Evolutionary conservation across 1,140 invertebrate genomes (phyloP), one percentile per base, ranked within the genome.

Genomic region (Ladona fulva): DNA sequence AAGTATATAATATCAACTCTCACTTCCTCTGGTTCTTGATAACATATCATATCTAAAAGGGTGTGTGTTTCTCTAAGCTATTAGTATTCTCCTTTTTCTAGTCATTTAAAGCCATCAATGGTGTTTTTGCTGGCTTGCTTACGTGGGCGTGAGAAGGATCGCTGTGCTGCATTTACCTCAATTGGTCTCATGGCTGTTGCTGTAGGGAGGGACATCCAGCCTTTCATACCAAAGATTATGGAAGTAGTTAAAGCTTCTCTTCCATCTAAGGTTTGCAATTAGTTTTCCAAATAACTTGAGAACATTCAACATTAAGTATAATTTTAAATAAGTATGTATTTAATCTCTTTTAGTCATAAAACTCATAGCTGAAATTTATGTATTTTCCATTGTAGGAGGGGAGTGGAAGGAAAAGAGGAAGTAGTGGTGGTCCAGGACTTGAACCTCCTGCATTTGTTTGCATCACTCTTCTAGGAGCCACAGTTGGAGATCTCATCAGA

Each of bases 391-490:
- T 66, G n/a, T 22, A 66, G 52, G 52, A 66, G 52, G 52, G 52
- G 5, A 66, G 52, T 22, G n/a, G 16, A 5, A 16, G 52, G 14
- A 66, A 66, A 22, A 66, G 29, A 80, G 81, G 79, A 89, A 86
- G 81, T 87, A 87, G 79, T 19, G 89, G 93, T 77, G 85, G 89
- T 14, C 86, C 86, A 74, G 81, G 85, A 0, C 88, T 96, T 22
- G 97, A 99, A 82, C 93, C 96, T 0, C 91, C 95, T 0, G 92
- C 99, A 29, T 98, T 98, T 85, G 93, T 94, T 16, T 99, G 97
- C 83, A 93, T 99, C n/a, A 97, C 96, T 42, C 88, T 99, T 78
- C 83, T 99, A 0, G 94, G 94, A 0, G 91, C 94, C 84, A 95
- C 97, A 12, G 91, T 97, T 0, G 92, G 92, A 79, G 89, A 90